These are phyloP conservation scores for Lycopodina hypogea DNA, from an alignment of 37 sponge, comb jelly and placozoan species.

Conservation along the genomic window DNA sequence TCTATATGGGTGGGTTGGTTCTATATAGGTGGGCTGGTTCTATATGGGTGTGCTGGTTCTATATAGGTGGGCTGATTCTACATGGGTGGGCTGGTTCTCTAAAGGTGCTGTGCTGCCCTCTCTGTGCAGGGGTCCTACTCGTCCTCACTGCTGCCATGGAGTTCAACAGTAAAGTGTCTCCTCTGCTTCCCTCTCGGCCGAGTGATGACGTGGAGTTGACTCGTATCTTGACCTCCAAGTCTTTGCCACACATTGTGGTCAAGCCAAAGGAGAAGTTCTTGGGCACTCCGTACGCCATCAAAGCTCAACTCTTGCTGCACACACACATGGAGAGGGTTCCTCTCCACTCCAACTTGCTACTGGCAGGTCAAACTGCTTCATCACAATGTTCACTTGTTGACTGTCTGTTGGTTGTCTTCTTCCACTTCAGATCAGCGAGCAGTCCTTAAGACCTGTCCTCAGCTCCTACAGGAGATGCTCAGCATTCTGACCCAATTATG, in stretches of 20 bases:
- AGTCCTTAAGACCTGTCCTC: constrained; percentile 58
- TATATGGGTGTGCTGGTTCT: too few species aligned
- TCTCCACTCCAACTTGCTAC: constrained; percentile 19
- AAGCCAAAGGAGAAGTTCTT: constrained; percentile 60
- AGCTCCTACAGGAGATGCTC: constrained; percentile 71
- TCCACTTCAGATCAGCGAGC: constrained; percentile 44
- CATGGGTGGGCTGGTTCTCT: too few species aligned
- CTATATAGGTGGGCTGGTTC: too few species aligned
- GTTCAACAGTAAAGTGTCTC: constrained; percentile 36
- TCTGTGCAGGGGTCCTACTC: constrained; percentile 32
- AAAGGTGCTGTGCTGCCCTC: too few species aligned
- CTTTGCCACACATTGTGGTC: constrained; percentile 46
- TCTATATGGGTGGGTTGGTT: too few species aligned
- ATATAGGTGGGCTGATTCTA: too few species aligned
- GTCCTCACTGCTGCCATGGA: constrained; percentile 49
- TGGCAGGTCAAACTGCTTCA: constrained; percentile 21
- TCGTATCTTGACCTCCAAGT: constrained; percentile 13
- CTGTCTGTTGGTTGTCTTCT: neutral
- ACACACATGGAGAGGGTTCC: constrained; percentile 64
- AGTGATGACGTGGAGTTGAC: constrained; percentile 46
- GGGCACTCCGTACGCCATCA: constrained; percentile 49
- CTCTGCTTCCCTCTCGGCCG: constrained; percentile 17
- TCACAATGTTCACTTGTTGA: neutral
- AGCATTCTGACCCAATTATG: constrained; percentile 52
- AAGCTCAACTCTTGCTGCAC: constrained; percentile 70